Percentiles rank a stretch among this genome's conserved stretches.
Evolutionary conservation across 2,888 invertebrate species (phyloP).

Genomic region (Spialia ferax): DNA sequence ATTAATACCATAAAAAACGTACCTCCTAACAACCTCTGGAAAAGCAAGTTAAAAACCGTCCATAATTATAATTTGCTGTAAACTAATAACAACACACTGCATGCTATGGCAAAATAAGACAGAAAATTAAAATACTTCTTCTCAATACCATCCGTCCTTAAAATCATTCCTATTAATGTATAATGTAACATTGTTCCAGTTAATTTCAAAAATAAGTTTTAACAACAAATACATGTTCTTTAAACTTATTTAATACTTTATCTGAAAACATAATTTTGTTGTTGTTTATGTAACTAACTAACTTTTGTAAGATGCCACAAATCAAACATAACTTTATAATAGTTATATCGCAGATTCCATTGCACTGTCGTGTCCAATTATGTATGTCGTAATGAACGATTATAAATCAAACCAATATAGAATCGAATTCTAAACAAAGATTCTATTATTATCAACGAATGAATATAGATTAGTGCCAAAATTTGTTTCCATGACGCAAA

Average conservation of each 20-base stretch:
- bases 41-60: constrained; percentile 21
- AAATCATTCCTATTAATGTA: constrained; percentile 26
- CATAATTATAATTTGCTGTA: neutral
- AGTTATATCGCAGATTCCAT: constrained; percentile 44
- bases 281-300: constrained; percentile 37
- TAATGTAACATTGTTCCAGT: neutral
- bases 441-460: constrained; percentile 65
- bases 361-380: constrained; percentile 53
- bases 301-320: constrained; percentile 64
- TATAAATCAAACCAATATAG: constrained; percentile 61
- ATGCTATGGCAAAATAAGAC: neutral
- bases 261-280: neutral
- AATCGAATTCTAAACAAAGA: constrained; percentile 66
- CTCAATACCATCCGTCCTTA: constrained; percentile 42
- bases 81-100: neutral
- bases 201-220: neutral
- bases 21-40: constrained; percentile 43
- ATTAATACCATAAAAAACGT: constrained; percentile 58
- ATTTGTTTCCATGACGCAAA: constrained; percentile 61
- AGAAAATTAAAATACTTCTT: constrained; percentile 39
- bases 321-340: constrained; percentile 46
- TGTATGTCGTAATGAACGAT: constrained; percentile 53
- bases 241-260: neutral
- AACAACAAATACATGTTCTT: no score
- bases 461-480: constrained; percentile 61